These are phyloP conservation scores for Hydra vulgaris DNA, from an alignment of 30 jellyfish, hydroid and myxozoan genomes.

Conservation along the genomic window DNA sequence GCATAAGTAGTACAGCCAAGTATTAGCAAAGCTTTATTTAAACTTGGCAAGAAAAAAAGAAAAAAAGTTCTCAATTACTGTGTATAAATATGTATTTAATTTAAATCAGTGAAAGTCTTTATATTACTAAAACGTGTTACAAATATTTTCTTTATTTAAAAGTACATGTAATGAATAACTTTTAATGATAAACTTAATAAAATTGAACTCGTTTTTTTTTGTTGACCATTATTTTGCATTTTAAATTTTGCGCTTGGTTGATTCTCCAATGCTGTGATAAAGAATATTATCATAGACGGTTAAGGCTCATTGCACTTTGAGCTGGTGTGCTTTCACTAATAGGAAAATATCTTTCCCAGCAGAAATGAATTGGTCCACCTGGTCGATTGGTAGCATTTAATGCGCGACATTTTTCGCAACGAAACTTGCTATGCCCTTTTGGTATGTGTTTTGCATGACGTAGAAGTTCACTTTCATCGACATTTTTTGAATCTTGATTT, in stretches of 20 bases:
- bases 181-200: no score
- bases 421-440: constrained; percentile 54
- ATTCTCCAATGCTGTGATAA: neutral
- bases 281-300: constrained; percentile 20
- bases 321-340: constrained; percentile 62
- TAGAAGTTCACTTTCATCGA: constrained; percentile 17
- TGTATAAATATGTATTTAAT: no score
- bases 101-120: no score
- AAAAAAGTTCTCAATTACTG: no score
- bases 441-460: constrained; percentile 17
- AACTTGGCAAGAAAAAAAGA: no score
- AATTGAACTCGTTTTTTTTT: no score
- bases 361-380: constrained; percentile 52
- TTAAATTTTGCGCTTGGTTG: neutral
- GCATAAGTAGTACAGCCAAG: no score
- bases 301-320: constrained; percentile 31
- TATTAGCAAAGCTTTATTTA: no score
- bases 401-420: constrained; percentile 85
- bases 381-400: constrained; percentile 35
- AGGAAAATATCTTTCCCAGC: constrained; percentile 89
- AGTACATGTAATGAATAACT: no score
- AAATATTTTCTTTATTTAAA: no score
- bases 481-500: neutral
- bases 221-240: no score
- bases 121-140: no score